Base-by-base conservation (phyloP, 1,140 invertebrate species). In the Dendrolimus punctatus region DNA sequence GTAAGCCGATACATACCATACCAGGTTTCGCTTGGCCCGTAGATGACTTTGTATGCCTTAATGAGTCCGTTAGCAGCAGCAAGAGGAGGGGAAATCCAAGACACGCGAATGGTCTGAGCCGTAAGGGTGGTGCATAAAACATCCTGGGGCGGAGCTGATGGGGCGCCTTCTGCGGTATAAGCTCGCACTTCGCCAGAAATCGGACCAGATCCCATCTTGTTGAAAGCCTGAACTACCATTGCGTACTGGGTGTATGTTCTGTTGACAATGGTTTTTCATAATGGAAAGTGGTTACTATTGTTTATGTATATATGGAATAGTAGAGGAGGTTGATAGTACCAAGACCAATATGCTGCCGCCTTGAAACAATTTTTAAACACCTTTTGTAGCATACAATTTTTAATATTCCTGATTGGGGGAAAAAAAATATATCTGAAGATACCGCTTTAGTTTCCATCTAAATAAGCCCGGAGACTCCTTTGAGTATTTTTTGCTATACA, bases 21-120 rank as follows among this genome's bases (percentile, higher is more conserved):
- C 95, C 95, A 97, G 51, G 93, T 91, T 64, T 96, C 95, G 64
- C 94, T 95, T 46, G 96, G 95, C 70, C 96, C 96, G 76, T 97
- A 98, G 58, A 98, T 93, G 50, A 99, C 95, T 88, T 98, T 98
- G 88, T 98, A 99, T 38, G 96, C 96, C 80, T 97, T 97, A 60
- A 99, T 96, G 45, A 98, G 92, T 63, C 97, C 97, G 77, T 99
- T 97, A 44, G 97, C 95, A 52, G 95, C 93, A 51, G 92, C 93
- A 0, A 96, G 88, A 38, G 96, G 95, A 0, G 96, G 96, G 0
- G 96, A 96, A 0, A 95, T 93, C 97, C 97, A 99, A 4, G 94
- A 95, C 4, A 99, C 95, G 53, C 95, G 90, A 72, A 99, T 96
- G 10, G 95, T 97, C 83, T 97, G 95, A 6, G 97, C 97, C 4